A percentile compares a stretch with the other conserved stretches of the same genome.
Conservation (phyloP, 2,113 vertebrate species). For the Sturnus vulgaris region DNA sequence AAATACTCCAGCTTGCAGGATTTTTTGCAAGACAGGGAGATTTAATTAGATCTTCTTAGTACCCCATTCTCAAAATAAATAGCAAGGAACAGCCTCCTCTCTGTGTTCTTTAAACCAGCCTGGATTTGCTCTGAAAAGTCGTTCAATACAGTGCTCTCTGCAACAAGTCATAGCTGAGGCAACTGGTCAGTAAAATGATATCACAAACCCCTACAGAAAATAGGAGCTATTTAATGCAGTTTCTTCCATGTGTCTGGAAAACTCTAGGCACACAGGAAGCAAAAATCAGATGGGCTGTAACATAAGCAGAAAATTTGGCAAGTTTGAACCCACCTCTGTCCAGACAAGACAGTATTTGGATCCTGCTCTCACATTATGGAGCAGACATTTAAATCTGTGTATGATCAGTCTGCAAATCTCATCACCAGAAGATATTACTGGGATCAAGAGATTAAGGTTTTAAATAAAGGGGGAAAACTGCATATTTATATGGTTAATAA, state of each 20-base stretch:
- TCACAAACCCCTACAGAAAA: background rate
- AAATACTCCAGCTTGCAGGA: background rate
- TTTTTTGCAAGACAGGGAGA: background rate
- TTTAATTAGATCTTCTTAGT: background rate
- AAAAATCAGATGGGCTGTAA: background rate
- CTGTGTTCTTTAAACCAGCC: background rate
- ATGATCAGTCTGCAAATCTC: constrained; percentile 37
- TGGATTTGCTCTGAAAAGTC: background rate
- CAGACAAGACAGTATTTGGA: constrained; percentile 19
- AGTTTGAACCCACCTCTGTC: background rate
- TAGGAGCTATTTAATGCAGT: background rate
- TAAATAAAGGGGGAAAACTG: constrained; percentile 39
- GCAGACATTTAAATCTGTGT: constrained; percentile 22
- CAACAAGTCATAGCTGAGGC: background rate
- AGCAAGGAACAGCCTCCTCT: background rate
- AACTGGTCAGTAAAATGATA: constrained; percentile 6
- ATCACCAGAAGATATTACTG: constrained; percentile 27
- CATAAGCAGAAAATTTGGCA: background rate
- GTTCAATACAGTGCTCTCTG: background rate
- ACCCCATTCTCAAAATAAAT: background rate
- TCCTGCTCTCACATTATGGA: background rate
- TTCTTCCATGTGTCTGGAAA: constrained; percentile 15
- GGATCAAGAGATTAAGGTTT: constrained; percentile 46
- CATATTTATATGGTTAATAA: constrained; percentile 47
- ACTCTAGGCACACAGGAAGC: background rate